phyloP scores from a whole-genome alignment of 1,140 invertebrate genomes.

The Laupala kohalensis region DNA sequence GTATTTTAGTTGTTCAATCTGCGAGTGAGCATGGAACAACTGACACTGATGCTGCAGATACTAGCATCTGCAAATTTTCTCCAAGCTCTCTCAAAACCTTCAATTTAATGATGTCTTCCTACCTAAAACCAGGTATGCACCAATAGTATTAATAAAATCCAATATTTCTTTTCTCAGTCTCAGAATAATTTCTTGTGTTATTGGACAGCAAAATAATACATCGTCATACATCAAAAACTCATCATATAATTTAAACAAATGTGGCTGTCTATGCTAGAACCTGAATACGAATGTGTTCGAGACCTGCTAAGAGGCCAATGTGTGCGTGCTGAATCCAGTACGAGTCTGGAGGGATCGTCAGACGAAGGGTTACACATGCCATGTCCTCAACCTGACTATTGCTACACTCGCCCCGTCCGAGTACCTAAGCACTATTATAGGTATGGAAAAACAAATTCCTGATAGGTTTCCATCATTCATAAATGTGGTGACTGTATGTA shows the following conservation, averaged over 20 bases:
- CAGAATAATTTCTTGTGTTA: neutral
- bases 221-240: neutral
- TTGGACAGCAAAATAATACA: neutral
- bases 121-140: neutral
- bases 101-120: neutral
- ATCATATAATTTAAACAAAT: neutral
- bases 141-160: neutral
- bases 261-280: neutral
- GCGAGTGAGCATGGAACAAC: neutral
- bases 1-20: neutral
- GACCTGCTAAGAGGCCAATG: neutral
- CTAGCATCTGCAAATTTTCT: neutral
- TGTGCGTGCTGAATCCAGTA: neutral
- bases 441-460: neutral
- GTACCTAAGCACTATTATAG: neutral
- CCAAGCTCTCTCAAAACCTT: neutral
- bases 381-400: neutral
- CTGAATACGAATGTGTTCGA: neutral
- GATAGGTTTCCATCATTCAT: too few relatives aligned
- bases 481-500: too few relatives aligned
- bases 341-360: neutral
- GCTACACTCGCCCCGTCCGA: neutral
- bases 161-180: neutral
- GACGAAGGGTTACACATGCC: neutral
- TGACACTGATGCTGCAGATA: neutral